Base-by-base conservation (phyloP, 2,113 vertebrate species). In the Mastomys natalensis region DNA sequence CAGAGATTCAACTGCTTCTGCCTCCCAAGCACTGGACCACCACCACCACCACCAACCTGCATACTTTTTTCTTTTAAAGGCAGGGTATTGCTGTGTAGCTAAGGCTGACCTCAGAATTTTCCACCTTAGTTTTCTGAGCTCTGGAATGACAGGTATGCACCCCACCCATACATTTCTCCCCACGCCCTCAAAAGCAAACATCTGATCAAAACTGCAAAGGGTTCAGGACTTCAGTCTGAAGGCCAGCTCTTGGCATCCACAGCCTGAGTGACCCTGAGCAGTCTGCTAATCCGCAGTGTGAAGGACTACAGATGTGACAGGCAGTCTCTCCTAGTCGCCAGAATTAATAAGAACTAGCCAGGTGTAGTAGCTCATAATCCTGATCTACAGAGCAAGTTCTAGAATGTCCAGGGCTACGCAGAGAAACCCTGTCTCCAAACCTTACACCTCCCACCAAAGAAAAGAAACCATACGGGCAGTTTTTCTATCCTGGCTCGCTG, bases 401-500 rank as follows among this genome's bases (percentile, higher is more conserved):
- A 84, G n/a, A n/a, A 84, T n/a, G 43, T 13, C n/a, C 55, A 29
- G 15, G 55, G 24, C 55, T 81, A n/a, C 34, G n/a, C 37, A 81
- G 53, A 80, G 31, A 81, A 81, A 81, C 51, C 51, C 19, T 81
- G 51, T n/a, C 34, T 58, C 4, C 1, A 55, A 37, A 34, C 5
- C 29, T 34, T 19, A n/a, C 34, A 19, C 68, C 37, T n/a, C 77
- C 51, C 8, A 19, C 7, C 72, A 26, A 26, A 29, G 5, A 51
- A 34, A 77, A 51, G 17, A 48, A 77, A 80, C 37, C 72, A 73
- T 62, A 70, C 87, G 72, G 22, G 91, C 73, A 87, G 70, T 12
- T 74, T 90, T 88, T 86, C 21, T 93, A 88, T 43, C 58, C n/a
- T 62, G 34, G 55, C n/a, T 34, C 45, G 55, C 45, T 95, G 85